phyloP scores from a whole-genome alignment of 2,113 vertebrate genomes.

The Sarotherodon lohbergeri region DNA sequence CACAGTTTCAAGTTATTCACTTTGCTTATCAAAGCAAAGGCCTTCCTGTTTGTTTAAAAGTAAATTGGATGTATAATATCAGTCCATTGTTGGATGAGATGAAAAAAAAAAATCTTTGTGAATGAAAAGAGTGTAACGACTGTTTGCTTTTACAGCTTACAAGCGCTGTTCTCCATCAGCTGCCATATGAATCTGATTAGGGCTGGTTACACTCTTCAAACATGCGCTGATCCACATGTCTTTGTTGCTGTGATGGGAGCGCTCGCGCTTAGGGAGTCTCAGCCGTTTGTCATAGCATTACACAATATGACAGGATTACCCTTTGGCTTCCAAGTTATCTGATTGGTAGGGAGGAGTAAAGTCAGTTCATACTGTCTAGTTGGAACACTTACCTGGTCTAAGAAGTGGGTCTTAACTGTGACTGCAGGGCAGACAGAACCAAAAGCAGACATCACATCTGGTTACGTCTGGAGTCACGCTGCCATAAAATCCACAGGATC shows the following conservation, averaged over 20 bases:
- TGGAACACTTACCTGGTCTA: slow-evolving; percentile 5
- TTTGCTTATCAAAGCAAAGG: not conserved
- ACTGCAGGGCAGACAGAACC: slow-evolving; percentile 21
- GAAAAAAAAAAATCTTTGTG: not conserved
- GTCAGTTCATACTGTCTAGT: not conserved
- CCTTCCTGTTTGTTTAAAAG: not conserved
- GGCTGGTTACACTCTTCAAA: not conserved
- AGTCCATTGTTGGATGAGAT: not conserved
- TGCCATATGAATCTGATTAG: slow-evolving; percentile 49
- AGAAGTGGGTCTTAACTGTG: not conserved
- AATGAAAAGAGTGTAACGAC: slow-evolving; percentile 2
- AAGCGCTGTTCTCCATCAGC: slow-evolving; percentile 32
- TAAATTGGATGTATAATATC: not conserved
- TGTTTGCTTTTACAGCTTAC: slow-evolving; percentile 12
- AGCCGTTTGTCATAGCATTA: not conserved
- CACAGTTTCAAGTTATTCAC: not conserved
- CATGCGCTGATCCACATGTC: slow-evolving; percentile 23
- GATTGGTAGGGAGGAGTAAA: not conserved
- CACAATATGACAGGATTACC: not conserved
- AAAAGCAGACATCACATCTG: slow-evolving; percentile 57
- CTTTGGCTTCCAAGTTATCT: not conserved
- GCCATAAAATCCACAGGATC: slow-evolving; percentile 38
- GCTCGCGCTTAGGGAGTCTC: not conserved
- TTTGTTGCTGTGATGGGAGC: slow-evolving; percentile 26
- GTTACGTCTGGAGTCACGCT: slow-evolving; percentile 22